Evolutionary conservation across 2,888 invertebrate genomes (phyloP).

Genomic region (Perdita meconis): DNA sequence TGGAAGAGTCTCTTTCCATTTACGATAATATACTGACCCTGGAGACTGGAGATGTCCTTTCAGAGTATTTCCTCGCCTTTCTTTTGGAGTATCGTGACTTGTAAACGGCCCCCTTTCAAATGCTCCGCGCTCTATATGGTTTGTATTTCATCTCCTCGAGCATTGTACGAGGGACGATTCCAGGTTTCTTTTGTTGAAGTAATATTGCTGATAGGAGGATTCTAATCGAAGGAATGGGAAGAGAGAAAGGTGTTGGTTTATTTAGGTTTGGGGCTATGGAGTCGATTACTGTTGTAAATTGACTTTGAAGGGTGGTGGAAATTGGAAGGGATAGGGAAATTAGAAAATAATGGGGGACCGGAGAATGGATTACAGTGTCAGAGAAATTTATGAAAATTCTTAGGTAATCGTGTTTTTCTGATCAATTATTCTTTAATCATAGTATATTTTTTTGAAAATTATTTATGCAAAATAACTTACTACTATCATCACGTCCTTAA

Average conservation of each 20-base stretch:
- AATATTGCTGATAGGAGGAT: conserved; percentile 1
- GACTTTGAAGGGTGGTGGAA: too few relatives aligned
- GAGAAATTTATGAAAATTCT: too few relatives aligned
- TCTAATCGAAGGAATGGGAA: not conserved
- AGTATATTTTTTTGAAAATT: too few relatives aligned
- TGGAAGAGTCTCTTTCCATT: not conserved
- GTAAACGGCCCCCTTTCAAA: not conserved
- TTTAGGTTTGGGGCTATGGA: too few relatives aligned
- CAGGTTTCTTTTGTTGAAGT: not conserved
- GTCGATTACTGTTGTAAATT: too few relatives aligned
- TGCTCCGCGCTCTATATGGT: conserved; percentile 1
- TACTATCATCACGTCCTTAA: too few relatives aligned
- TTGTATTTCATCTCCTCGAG: not conserved
- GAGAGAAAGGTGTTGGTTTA: not conserved
- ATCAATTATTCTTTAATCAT: too few relatives aligned
- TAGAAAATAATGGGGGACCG: too few relatives aligned
- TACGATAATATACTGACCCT: conserved; percentile 11
- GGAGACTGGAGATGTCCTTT: conserved; percentile 21
- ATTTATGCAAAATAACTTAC: too few relatives aligned
- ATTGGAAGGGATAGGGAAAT: too few relatives aligned
- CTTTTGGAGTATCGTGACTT: not conserved
- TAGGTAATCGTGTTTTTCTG: too few relatives aligned
- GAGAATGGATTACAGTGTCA: too few relatives aligned
- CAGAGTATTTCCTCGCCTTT: conserved; percentile 14
- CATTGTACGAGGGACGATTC: not conserved